phyloP scores from a whole-genome alignment of 2,888 invertebrate genomes.

The Morpho deidamia region DNA sequence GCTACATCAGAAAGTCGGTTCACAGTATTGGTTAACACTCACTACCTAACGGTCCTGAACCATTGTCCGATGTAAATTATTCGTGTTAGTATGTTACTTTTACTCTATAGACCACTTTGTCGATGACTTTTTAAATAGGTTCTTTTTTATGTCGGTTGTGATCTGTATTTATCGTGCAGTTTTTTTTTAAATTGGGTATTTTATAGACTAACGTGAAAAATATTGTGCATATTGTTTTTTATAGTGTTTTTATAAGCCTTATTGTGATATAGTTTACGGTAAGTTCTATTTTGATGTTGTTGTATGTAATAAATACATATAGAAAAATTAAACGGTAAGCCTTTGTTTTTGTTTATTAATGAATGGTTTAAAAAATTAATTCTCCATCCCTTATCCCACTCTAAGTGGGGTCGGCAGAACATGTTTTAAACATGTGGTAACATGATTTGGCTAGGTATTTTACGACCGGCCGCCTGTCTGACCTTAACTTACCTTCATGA shows the following conservation, averaged over 20 bases:
- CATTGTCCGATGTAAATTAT: slow-evolving; percentile 4
- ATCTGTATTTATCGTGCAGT: not conserved
- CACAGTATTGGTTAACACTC: slow-evolving; percentile 15
- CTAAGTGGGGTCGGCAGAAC: too few relatives aligned
- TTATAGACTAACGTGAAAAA: not conserved
- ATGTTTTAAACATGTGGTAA: too few relatives aligned
- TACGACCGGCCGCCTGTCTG: too few relatives aligned
- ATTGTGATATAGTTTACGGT: too few relatives aligned
- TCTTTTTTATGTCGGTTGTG: not conserved
- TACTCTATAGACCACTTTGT: not conserved
- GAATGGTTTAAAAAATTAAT: too few relatives aligned
- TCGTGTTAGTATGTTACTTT: not conserved
- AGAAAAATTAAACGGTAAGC: too few relatives aligned
- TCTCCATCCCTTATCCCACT: too few relatives aligned
- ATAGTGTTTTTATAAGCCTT: not conserved
- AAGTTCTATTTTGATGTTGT: too few relatives aligned
- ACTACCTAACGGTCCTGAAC: slow-evolving; percentile 12
- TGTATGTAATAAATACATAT: too few relatives aligned
- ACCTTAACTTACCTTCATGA: too few relatives aligned
- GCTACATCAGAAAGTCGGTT: not conserved
- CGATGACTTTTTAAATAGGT: not conserved
- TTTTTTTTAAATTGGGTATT: not conserved
- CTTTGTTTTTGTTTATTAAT: too few relatives aligned
- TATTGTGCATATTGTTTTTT: not conserved
- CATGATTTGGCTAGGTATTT: too few relatives aligned